Base-by-base conservation (phyloP, 2,888 invertebrate species). In the Dasysyrphus albostriatus region DNA sequence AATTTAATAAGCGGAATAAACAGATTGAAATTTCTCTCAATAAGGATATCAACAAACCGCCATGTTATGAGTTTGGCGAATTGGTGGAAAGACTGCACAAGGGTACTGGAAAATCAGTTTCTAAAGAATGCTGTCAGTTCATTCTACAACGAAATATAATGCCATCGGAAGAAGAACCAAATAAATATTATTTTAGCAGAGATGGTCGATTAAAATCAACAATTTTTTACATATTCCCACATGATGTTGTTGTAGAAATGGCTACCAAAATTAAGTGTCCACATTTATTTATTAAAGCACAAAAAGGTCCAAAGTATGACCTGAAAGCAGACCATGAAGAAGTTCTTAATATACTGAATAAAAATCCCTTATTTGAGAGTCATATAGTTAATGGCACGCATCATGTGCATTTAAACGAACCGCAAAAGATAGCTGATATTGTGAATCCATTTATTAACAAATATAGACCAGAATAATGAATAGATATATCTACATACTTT, bases 381-480 rank as follows among this genome's bases (percentile, higher is more conserved):
- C 93, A 95, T 58, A 93, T 94, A 80, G 92, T 95, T 0, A 93
- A 95, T 67, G 96, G 96, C 2, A 94, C 94, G 3, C 97, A 97
- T 93, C 96, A 96, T 92, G 93, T 95, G 80, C 97, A 97, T 92
- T 93, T 97, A 88, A 95, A 95, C 88, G 93, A 95, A 89, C 95
- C 96, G 3, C 94, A 95, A 90, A 89, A 89, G 69, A 92, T 96
- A 47, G 94, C 94, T n/a, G 93, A 93, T 1, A 90, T 93, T 51
- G 93, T 96, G 69, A 93, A 93, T 88, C 92, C 93, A 37, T 96
- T 96, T 91, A 93, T 95, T 82, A 94, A 94, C 67, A 90, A 90
- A 34, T 90, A 90, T 94, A 95, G 90, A 93, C 94, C 82, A n/a
- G 10, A 44, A 44, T 63, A 63, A 92, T 24, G 19, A 37, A 16